A percentile compares a stretch with the other conserved stretches of the same genome.
These are phyloP conservation scores for Heliangelus exortis DNA, from an alignment of 2,797 vertebrate genomes.

Conservation along the genomic window DNA sequence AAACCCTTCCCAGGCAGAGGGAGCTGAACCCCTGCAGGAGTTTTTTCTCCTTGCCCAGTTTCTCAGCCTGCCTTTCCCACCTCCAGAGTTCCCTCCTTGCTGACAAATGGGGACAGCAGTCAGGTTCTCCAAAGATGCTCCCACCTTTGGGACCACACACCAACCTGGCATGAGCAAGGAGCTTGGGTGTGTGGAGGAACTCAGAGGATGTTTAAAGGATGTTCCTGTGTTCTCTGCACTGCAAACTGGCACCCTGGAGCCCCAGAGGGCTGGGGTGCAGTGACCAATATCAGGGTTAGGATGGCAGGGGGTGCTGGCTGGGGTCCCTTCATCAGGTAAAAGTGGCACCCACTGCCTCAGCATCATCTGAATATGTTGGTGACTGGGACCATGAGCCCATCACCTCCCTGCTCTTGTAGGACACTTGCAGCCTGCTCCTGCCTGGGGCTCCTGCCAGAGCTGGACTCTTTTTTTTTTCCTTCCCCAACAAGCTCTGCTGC, in stretches of 20 bases:
- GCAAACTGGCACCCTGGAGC: background rate
- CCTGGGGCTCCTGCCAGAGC: accelerated
- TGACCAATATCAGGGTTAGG: background rate
- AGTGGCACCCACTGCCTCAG: background rate
- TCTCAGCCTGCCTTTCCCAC: background rate
- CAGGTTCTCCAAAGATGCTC: no score
- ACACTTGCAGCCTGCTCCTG: background rate
- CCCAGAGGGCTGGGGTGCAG: background rate
- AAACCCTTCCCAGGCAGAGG: background rate
- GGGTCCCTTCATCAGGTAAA: background rate
- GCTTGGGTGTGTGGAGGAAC: background rate
- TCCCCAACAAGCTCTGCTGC: background rate
- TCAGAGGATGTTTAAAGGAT: background rate
- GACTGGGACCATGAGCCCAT: background rate
- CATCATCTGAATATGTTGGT: accelerated
- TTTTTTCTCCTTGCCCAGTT: background rate
- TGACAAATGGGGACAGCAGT: no score
- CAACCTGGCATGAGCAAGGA: no score
- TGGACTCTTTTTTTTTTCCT: background rate
- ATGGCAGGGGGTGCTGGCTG: background rate
- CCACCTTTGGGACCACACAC: no score
- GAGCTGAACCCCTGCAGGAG: background rate
- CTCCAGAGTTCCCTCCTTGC: no score
- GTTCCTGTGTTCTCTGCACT: accelerated
- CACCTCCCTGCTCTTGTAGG: background rate